These are phyloP conservation scores for Allobates femoralis DNA, from an alignment of 2,797 vertebrate genomes.

Conservation along the genomic window DNA sequence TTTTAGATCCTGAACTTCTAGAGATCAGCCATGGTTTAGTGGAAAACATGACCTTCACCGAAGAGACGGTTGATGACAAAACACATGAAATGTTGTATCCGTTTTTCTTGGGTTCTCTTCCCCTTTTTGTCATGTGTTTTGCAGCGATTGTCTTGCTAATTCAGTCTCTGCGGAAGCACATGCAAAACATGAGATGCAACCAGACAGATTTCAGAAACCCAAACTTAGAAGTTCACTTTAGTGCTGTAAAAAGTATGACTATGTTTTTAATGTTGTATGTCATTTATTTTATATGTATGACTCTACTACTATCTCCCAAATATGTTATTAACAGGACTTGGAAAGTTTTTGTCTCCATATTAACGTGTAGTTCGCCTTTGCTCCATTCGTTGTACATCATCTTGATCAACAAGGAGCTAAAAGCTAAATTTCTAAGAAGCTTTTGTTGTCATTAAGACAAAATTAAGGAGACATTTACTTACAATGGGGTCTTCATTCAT, in stretches of 20 bases:
- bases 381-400: background rate
- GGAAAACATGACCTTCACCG: background rate
- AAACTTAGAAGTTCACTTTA: background rate
- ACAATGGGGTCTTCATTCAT: background rate
- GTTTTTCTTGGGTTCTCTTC: background rate
- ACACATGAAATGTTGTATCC: background rate
- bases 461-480: background rate
- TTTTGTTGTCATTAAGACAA: background rate
- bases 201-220: background rate
- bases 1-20: background rate
- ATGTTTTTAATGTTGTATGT: background rate
- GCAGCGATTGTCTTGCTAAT: background rate
- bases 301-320: background rate
- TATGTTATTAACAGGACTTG: background rate
- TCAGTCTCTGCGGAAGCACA: slow-evolving; percentile 5
- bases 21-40: background rate
- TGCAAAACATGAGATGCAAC: background rate
- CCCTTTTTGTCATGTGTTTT: background rate
- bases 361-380: background rate
- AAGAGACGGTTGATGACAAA: too few relatives aligned
- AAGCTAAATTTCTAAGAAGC: background rate
- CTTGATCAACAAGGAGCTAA: background rate
- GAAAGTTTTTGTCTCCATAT: background rate
- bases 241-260: slow-evolving; percentile 23
- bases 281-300: background rate